Evolutionary conservation across 64 coral and sea anemone genomes (phyloP), one percentile per base, ranked within the genome.

Genomic region (Pocillopora damicornis): DNA sequence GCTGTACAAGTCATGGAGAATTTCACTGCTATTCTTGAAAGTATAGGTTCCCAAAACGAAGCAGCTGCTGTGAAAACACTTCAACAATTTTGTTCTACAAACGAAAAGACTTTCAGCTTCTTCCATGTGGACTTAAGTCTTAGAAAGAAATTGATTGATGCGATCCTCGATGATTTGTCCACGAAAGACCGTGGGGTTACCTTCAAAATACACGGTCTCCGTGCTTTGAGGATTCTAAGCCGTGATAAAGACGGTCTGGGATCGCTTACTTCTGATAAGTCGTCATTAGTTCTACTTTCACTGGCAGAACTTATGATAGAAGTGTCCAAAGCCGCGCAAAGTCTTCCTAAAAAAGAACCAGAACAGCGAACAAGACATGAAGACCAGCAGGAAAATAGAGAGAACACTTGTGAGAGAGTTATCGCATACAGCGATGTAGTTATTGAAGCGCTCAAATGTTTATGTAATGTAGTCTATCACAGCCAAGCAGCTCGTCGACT

Each of bases 401-500:
- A 81, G 63, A 88, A n/a, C 9, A 22, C 36, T 63, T 25, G 87
- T 12, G 74, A 95, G 13, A 75, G 71, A 67, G 22, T 86, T 59
- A n/a, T 76, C 14, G 58, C 84, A 0, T 22, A 10, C 15, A 80
- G 23, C 56, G 75, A 80, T 34, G 77, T 91, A 8, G 74, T 95
- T 15, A 59, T 93, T 26, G 97, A 95, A 68, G 93, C 93, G 35
- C 35, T 93, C 30, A 99, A 99, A 95, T 99, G 97, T 76, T 88
- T 99, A 63, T 99, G 97, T 58, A 99, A 99, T 83, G 60, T 99
- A 38, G 89, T 95, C 25, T 99, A 89, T 73, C 97, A 99, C 83
- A 95, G 88, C 57, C 13, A 82, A 51, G 20, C 72, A 13, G 90
- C 90, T 26, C 91, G 97, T 26, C 83, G 77, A 66, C 82, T 93